Evolutionary conservation across 2,113 vertebrate genomes (phyloP).

Genomic region (Xyliphius kryptos): DNA sequence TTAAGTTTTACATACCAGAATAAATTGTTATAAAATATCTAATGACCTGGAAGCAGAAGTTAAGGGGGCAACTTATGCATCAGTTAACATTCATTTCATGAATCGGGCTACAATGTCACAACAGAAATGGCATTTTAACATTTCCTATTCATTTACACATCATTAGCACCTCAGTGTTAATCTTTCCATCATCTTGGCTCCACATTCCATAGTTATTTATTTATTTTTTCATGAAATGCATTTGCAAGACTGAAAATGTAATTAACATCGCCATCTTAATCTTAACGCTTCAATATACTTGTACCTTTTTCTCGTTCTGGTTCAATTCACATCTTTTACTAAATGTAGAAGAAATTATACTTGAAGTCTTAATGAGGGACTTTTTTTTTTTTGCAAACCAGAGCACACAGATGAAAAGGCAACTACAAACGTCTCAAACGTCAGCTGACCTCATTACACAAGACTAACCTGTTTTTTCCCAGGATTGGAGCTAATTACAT

Average conservation of each 20-base stretch:
- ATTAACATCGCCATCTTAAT: constrained; percentile 1
- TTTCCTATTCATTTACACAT: constrained; percentile 1
- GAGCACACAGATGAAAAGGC: constrained; percentile 22
- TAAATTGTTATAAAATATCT: constrained; percentile 8
- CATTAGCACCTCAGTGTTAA: constrained; percentile 3
- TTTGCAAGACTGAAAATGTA: constrained; percentile 1
- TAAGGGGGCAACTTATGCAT: neutral
- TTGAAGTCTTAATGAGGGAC: constrained; percentile 24
- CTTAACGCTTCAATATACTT: neutral
- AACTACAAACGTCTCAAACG: constrained; percentile 18
- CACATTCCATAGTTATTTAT: constrained; percentile 13
- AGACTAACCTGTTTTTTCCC: constrained; percentile 35
- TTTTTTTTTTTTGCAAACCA: constrained; percentile 26
- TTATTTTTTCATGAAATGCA: neutral
- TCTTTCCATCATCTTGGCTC: constrained; percentile 14
- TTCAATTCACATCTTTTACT: neutral
- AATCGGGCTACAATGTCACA: neutral
- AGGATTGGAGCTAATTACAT: constrained; percentile 52
- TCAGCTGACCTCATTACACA: constrained; percentile 50
- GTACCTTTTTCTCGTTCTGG: neutral
- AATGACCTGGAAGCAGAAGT: neutral
- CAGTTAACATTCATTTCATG: neutral
- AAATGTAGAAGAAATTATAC: constrained; percentile 11
- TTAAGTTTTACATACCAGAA: constrained; percentile 5
- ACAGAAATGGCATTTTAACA: neutral